Base-by-base conservation (phyloP, 2,888 invertebrate genomes). In the Callimorpha dominula region DNA sequence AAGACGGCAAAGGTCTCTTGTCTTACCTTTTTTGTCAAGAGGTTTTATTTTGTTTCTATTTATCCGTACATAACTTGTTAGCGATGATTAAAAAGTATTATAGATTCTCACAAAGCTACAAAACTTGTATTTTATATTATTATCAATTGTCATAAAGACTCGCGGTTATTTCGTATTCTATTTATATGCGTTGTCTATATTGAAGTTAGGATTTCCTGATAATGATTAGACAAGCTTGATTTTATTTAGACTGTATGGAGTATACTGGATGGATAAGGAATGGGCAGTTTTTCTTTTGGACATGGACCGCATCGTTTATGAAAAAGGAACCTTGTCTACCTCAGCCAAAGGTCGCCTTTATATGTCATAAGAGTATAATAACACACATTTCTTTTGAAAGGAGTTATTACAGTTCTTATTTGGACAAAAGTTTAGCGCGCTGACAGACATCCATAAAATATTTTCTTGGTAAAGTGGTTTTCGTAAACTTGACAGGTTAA, bases 1-100 rank as follows among this genome's bases (percentile, higher is more conserved):
- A 82, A 82, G 73, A 75, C 46, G 78, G 64, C 57, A 80, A 82
- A 81, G 81, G 81, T 75, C 68, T 73, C 78, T 74, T 73, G 81
- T 12, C 65, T 73, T 66, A 70, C 83, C 83, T 74, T 81, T 49
- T 72, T 82, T 42, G 71, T 73, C 52, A 60, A 70, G 71, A 68
- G 42, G 76, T 75, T 81, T 73, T 71, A 77, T 80, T 81, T 71
- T 62, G 17, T 50, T 63, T 43, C 20, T 64, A 17, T 20, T 57
- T 71, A n/a, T 68, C 40, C 46, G 42, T 63, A 52, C 73, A 73
- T 57, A 65, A 63, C 62, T 62, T 52, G 42, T 42, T 31, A 31
- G 60, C 60, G 60, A 12, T 31, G 31, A 31, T 14, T 20, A 14
- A 60, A 31, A 60, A 31, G 60, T 60, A 60, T 31, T 31, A 60